Conservation (phyloP, 2,797 vertebrate genomes). For the Crax fasciolata region DNA sequence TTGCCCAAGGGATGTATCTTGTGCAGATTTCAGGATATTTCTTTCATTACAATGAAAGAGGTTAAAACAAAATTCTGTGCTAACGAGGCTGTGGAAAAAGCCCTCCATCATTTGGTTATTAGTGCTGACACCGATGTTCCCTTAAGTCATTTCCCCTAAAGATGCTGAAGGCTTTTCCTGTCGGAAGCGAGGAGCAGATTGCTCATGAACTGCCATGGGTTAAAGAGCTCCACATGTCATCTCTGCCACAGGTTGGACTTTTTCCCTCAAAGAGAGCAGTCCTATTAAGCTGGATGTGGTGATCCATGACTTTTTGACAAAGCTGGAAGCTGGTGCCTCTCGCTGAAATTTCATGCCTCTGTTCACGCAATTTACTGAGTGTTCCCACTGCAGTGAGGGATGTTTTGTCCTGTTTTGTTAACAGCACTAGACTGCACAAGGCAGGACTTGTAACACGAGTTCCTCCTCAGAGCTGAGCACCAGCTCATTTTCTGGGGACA, state of each 20-base stretch:
- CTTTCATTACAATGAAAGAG: background rate
- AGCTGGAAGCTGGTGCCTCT: background rate
- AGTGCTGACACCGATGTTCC: constrained; percentile 13
- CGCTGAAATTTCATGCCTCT: background rate
- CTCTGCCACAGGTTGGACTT: background rate
- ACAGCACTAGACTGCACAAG: background rate
- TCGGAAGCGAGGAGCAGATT: background rate
- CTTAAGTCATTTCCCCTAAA: background rate
- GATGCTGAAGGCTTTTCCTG: background rate
- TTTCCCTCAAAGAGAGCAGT: background rate
- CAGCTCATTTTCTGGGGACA: background rate
- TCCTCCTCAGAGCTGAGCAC: background rate
- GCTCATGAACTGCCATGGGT: background rate
- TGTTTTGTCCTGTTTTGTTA: background rate
- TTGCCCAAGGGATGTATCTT: background rate
- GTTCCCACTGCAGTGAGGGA: background rate
- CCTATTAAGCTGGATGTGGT: background rate
- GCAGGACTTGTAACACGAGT: background rate
- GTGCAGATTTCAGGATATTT: background rate
- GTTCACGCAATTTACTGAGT: background rate
- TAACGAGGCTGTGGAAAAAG: background rate
- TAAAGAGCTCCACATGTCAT: background rate
- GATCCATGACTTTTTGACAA: background rate
- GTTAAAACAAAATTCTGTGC: background rate
- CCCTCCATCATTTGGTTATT: constrained; percentile 10